These are phyloP conservation scores for Cyanistes caeruleus DNA, from an alignment of 2,113 vertebrate species.

Conservation along the genomic window DNA sequence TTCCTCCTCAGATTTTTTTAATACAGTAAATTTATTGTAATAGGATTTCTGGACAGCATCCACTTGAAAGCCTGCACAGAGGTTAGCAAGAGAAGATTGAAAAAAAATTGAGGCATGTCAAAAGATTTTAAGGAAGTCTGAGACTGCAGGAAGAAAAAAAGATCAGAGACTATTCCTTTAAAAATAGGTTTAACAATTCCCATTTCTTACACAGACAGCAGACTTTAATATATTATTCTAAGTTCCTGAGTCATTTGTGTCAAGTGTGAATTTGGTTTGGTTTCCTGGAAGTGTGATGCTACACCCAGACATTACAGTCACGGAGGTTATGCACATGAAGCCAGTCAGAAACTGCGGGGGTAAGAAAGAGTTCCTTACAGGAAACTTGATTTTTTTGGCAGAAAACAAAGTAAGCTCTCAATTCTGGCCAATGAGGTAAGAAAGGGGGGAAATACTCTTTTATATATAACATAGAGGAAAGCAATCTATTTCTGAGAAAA, in stretches of 20 bases:
- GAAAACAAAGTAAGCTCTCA: background rate
- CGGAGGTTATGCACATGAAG: background rate
- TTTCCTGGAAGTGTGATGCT: constrained; percentile 55
- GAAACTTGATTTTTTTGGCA: constrained; percentile 10
- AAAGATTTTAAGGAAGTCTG: constrained; percentile 29
- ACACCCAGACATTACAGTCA: background rate
- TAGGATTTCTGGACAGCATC: constrained; percentile 64
- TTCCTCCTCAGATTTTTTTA: constrained; percentile 56
- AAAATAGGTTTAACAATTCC: background rate
- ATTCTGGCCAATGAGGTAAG: background rate
- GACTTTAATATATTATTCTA: background rate
- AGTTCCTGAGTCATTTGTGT: constrained; percentile 37
- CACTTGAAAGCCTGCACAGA: constrained; percentile 16
- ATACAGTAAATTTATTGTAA: constrained; percentile 69
- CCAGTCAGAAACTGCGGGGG: background rate
- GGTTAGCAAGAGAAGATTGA: constrained; percentile 13
- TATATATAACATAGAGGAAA: background rate
- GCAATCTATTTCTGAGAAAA: background rate
- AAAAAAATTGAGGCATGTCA: background rate
- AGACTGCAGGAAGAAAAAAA: constrained; percentile 21
- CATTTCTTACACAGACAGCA: background rate
- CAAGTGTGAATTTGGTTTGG: constrained; percentile 17
- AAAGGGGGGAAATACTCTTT: background rate
- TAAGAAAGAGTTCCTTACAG: background rate
- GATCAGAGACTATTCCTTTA: background rate